Evolutionary conservation across 2,888 invertebrate species (phyloP), one percentile per base, ranked within the genome.

Genomic region (Galeopsomyia nigrocyanea): DNA sequence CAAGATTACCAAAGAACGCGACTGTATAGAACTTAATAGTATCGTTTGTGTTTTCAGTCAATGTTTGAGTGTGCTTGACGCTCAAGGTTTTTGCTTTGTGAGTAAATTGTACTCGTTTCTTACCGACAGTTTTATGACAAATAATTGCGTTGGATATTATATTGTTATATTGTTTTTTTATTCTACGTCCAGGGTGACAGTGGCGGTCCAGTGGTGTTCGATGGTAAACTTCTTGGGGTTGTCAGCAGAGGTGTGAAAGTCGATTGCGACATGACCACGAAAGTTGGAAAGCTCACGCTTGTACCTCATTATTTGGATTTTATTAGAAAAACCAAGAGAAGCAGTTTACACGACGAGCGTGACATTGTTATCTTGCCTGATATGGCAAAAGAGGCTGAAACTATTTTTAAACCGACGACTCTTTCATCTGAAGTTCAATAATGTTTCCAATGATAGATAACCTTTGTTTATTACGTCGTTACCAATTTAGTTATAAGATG

Each of bases 171-270:
- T 21, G 10, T 49, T 49, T 39, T 62, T 62, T 49, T 62, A 22
- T 21, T n/a, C 13, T 46, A 0, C 21, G 10, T 55, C 19, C 63
- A 70, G 69, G 69, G 69, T 50, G 69, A 70, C 21, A 70, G 69
- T 7, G 70, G 64, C 16, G 70, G 64, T 13, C 70, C 70, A 26
- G 13, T 64, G 7, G 70, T 64, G 17, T 57, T 57, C 26, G 21
- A 58, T 1, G 17, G 50, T 14, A 19, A 10, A 39, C 19, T 70
- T 19, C 39, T 70, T 16, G 70, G 64, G 2, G 21, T 70, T 16
- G 39, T 56, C 7, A 65, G 47, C 55, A 65, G 47, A 65, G 65
- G 22, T n/a, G n/a, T 51, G 7, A 56, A 17, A 39, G 39, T 13
- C 5, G 13, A 17, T 47, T 65, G 65, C 14, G 56, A 65, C 7